phyloP scores from a whole-genome alignment of 2,888 invertebrate species.

The Lymantria dispar region DNA sequence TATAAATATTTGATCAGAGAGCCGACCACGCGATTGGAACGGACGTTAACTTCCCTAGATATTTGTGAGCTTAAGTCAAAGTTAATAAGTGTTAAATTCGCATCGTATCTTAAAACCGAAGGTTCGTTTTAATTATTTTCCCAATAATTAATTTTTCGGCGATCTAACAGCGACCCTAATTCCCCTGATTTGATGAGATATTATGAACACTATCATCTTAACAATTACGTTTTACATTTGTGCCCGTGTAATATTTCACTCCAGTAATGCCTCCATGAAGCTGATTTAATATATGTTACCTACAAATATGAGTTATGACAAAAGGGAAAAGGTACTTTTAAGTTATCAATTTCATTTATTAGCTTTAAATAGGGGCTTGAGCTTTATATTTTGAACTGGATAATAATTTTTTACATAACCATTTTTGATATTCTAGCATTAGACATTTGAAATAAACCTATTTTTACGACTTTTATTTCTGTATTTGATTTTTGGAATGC shows the following conservation, averaged over 20 bases:
- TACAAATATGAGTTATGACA: not conserved
- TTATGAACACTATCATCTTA: slow-evolving; percentile 20
- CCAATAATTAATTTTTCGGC: slow-evolving; percentile 24
- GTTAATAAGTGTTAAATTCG: slow-evolving; percentile 27
- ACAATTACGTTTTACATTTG: slow-evolving; percentile 1
- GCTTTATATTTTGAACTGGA: too few species aligned
- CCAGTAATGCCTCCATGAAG: not conserved
- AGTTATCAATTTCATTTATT: not conserved
- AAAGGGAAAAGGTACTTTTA: not conserved
- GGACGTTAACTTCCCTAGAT: slow-evolving; percentile 29
- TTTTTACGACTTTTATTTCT: too few species aligned
- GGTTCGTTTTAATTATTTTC: slow-evolving; percentile 22
- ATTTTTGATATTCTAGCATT: too few species aligned
- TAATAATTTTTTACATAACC: too few species aligned
- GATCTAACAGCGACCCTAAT: slow-evolving; percentile 14
- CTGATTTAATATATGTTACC: not conserved
- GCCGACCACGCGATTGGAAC: slow-evolving; percentile 35
- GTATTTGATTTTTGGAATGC: too few species aligned
- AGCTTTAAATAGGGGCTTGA: not conserved
- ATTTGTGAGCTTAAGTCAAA: slow-evolving; percentile 26
- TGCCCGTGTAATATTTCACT: not conserved
- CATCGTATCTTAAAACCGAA: slow-evolving; percentile 34
- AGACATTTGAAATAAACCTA: too few species aligned
- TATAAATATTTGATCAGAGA: slow-evolving; percentile 11
- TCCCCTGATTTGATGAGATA: slow-evolving; percentile 16